A percentile compares a stretch with the other conserved stretches of the same genome.
Evolutionary conservation across 2,888 invertebrate species (phyloP).

Genomic region (Acleris laterana): DNA sequence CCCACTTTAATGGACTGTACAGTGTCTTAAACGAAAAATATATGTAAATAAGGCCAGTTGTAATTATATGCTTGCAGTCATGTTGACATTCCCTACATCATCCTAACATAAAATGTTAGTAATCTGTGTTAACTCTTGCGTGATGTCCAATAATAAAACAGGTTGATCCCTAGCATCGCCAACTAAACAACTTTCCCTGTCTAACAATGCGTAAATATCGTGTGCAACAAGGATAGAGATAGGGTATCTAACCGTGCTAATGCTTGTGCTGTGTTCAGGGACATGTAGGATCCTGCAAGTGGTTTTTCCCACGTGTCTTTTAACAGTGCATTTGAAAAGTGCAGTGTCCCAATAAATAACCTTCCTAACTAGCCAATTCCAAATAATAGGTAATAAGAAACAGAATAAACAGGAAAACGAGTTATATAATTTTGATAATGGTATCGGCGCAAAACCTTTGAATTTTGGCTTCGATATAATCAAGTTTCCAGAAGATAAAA

Average conservation of each 20-base stretch:
- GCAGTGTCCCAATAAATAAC: constrained; percentile 48
- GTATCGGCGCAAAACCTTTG: constrained; percentile 32
- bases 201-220: constrained; percentile 15
- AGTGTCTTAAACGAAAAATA: constrained; percentile 15
- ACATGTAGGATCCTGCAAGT: constrained; percentile 21
- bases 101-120: no score
- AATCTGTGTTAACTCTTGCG: no score
- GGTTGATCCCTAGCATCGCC: background rate
- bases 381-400: constrained; percentile 34
- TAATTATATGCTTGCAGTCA: no score
- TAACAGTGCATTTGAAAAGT: constrained; percentile 49
- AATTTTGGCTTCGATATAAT: constrained; percentile 33
- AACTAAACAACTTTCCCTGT: background rate
- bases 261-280: constrained; percentile 24
- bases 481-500: constrained; percentile 35
- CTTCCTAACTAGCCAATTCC: constrained; percentile 31
- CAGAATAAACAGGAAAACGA: constrained; percentile 24
- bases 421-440: constrained; percentile 31
- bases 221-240: constrained; percentile 13
- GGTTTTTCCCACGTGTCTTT: constrained; percentile 27
- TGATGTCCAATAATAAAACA: background rate
- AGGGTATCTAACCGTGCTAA: constrained; percentile 18
- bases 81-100: no score
- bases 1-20: constrained; percentile 29
- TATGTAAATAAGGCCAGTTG: background rate